Base-by-base conservation (phyloP, 2,797 vertebrate genomes). In the Pipistrellus pygmaeus region DNA sequence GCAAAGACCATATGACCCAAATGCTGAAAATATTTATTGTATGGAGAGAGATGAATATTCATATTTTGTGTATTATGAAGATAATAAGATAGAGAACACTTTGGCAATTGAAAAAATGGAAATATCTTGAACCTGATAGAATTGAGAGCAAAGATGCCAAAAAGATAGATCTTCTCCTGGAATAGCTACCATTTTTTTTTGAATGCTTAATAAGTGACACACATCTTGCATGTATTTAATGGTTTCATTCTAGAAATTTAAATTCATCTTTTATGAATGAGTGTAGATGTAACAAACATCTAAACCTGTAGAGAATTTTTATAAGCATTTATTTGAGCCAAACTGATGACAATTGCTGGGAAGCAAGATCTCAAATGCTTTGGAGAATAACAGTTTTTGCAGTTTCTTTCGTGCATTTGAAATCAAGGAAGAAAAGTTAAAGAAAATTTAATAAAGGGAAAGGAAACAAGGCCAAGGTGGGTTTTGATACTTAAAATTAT, bases 181-280 rank as follows among this genome's bases (percentile, higher is more conserved):
- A 82, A 73, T 71, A 69, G 27, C 20, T 94, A 84, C 20, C 21
- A 62, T 32, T 80, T 86, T 30, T 86, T 30, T 83, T 90, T 75
- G 30, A 90, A 80, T 62, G 51, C 38, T 80, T 78, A 72, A 21
- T 53, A 60, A 2, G 3, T 25, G 20, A 80, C 15, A 81, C 2
- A 80, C 3, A 77, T 3, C 44, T 41, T 89, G 38, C 27, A 44
- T 81, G 2, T 2, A 48, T 83, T 86, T 95, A 84, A 23, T 73
- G 27, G 23, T 51, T 95, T 83, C 66, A 94, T 73, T 72, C 21
- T 82, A 11, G 32, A 5, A 23, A 35, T 66, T 30, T 10, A 0
- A 32, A 35, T 48, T 66, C 17, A 69, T 81, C 6, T 68, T 82
- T 76, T 51, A 85, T 64, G 69, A 85, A 21, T 85, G 20, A 64